Evolutionary conservation across 2,113 vertebrate species (phyloP).

Genomic region (Pimephales promelas): DNA sequence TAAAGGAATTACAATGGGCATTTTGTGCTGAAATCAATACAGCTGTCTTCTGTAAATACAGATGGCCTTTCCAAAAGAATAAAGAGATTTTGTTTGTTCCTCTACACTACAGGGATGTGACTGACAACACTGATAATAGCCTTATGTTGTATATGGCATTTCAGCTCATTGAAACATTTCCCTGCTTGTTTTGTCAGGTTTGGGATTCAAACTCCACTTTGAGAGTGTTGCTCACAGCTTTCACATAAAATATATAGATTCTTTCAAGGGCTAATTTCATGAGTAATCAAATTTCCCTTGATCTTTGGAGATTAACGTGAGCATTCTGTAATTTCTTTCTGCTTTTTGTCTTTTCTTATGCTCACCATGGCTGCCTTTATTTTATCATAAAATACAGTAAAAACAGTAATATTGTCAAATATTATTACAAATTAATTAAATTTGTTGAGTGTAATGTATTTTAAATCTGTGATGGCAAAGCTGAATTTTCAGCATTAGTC

Average conservation of each 20-base stretch:
- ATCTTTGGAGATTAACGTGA: no score
- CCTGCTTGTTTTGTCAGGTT: not conserved
- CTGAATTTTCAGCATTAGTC: no score
- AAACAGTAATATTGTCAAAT: no score
- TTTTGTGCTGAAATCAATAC: conserved; percentile 67
- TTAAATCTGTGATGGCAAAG: no score
- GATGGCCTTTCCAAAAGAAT: conserved; percentile 55
- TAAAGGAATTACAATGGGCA: conserved; percentile 50
- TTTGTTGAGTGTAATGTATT: no score
- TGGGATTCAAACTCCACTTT: not conserved
- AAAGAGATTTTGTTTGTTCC: conserved; percentile 56
- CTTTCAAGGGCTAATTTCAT: not conserved
- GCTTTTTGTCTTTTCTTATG: no score
- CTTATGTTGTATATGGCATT: conserved; percentile 19
- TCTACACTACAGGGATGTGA: conserved; percentile 41
- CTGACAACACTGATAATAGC: conserved; percentile 49
- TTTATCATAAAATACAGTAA: no score
- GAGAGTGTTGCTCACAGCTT: not conserved
- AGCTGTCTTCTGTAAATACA: conserved; percentile 54
- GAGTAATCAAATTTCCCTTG: no score
- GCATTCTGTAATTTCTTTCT: no score
- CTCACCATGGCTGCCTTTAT: no score
- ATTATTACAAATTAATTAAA: no score
- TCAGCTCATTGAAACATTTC: not conserved
- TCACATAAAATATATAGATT: not conserved